Conservation (phyloP, 2,113 vertebrate genomes). For the Caretta caretta region DNA sequence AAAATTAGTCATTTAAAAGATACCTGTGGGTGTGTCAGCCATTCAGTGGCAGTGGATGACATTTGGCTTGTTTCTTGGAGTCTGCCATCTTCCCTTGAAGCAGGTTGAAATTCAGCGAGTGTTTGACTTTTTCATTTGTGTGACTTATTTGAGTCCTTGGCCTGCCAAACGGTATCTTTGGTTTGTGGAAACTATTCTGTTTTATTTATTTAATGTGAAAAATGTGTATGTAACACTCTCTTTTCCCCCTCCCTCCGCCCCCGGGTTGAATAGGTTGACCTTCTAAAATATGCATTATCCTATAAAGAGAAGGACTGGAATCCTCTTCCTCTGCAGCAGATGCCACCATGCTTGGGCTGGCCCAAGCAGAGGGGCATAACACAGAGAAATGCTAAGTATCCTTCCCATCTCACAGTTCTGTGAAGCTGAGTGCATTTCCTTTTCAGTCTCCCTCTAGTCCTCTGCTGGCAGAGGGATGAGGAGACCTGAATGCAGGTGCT, state of each 20-base stretch:
- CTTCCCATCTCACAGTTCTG: not conserved
- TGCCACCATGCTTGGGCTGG: not conserved
- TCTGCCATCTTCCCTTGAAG: not conserved
- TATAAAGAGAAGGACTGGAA: not conserved
- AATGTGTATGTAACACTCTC: too few relatives aligned
- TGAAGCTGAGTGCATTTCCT: not conserved
- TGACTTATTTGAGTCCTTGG: not conserved
- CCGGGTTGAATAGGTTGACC: not conserved
- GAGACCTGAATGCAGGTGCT: constrained; percentile 23
- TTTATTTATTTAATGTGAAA: not conserved
- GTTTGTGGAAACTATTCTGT: not conserved
- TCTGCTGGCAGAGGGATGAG: constrained; percentile 28
- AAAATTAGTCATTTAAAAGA: not conserved
- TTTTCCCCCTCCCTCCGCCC: too few relatives aligned
- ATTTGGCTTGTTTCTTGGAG: not conserved
- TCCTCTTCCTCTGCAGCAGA: not conserved
- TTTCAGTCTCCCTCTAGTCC: not conserved
- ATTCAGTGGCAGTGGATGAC: not conserved
- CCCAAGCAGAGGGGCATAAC: not conserved
- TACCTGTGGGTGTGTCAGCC: not conserved
- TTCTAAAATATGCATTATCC: rapidly evolving
- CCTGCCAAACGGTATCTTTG: not conserved
- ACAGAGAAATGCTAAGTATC: constrained; percentile 12
- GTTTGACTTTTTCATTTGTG: not conserved
- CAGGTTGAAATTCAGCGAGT: not conserved